phyloP scores from a whole-genome alignment of 1,140 invertebrate genomes.

The Drosophila nasuta region DNA sequence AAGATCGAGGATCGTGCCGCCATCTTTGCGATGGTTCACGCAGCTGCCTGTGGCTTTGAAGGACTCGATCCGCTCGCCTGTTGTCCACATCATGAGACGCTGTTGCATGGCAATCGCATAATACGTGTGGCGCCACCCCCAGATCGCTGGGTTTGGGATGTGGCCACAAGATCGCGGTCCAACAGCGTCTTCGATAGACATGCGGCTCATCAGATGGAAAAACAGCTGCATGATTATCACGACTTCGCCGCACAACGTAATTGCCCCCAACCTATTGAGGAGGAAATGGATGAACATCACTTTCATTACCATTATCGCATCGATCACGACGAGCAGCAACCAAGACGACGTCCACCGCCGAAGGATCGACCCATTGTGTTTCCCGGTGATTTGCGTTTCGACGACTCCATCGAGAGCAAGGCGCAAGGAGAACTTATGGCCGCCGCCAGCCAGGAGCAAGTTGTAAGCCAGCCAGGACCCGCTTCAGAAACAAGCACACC shows the following conservation, averaged over 20 bases:
- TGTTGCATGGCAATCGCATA: conserved; percentile 42
- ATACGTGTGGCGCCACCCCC: conserved; percentile 46
- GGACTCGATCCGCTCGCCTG: conserved; percentile 69
- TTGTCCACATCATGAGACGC: conserved; percentile 54
- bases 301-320: conserved; percentile 59
- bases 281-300: conserved; percentile 48
- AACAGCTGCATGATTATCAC: conserved; percentile 52
- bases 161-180: not conserved
- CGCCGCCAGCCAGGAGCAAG: conserved; percentile 22
- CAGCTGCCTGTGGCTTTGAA: conserved; percentile 65
- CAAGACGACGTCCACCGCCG: conserved; percentile 32
- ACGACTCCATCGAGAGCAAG: conserved; percentile 4
- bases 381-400: conserved; percentile 68
- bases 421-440: not conserved
- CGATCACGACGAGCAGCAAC: conserved; percentile 38
- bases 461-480: not conserved
- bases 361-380: conserved; percentile 67
- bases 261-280: conserved; percentile 55
- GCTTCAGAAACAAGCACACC: not conserved
- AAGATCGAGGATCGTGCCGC: conserved; percentile 52
- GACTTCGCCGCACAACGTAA: conserved; percentile 61
- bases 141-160: conserved; percentile 64
- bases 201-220: conserved; percentile 33
- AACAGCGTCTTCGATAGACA: conserved; percentile 1
- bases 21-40: conserved; percentile 56